Evolutionary conservation across 2,888 invertebrate species (phyloP), one percentile per base, ranked within the genome.

Genomic region (Candidula unifasciata): DNA sequence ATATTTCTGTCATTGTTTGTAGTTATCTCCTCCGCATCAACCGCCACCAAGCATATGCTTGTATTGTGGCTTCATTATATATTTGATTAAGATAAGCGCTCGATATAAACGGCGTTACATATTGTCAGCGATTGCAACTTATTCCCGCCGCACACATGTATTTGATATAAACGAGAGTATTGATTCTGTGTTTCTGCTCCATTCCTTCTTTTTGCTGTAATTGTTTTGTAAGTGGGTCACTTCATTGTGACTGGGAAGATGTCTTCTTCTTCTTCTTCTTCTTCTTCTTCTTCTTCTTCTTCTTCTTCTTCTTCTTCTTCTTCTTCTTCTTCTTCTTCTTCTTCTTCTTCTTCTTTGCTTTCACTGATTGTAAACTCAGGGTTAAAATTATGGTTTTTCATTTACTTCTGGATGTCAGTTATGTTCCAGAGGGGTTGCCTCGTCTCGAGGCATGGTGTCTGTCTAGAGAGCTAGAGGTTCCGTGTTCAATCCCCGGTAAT

Each of bases 1-100:
- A 24, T 57, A 57, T 74, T 57, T 60, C 60, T 60, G 74, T 74
- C 74, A 16, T 33, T 82, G 74, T 60, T 74, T 74, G 44, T 35
- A n/a, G 64, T 64, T 64, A 77, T 77, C 66, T 69, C 66, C 68
- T 69, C 44, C 13, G n/a, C n/a, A 44, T 44, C 44, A 44, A 13
- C 44, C 54, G 24, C 33, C 69, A 57, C 35, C 35, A 57, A 60
- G 35, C 66, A 33, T 83, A 66, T 69, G 69, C 57, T 37, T 60
- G 60, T 60, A 33, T 74, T 73, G 3, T 27, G 8, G 35, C 66
- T 3, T 3, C 6, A 8, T 0, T 44, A n/a, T 73, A 73, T 73
- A 73, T 44, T 73, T 73, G 71, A 73, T 44, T 44, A 44, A 44
- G 71, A 73, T 37, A 44, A 44, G 44, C 68, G 18, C 27, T 80